Conservation (phyloP, 1,140 invertebrate genomes). For the Mamestra configurata region DNA sequence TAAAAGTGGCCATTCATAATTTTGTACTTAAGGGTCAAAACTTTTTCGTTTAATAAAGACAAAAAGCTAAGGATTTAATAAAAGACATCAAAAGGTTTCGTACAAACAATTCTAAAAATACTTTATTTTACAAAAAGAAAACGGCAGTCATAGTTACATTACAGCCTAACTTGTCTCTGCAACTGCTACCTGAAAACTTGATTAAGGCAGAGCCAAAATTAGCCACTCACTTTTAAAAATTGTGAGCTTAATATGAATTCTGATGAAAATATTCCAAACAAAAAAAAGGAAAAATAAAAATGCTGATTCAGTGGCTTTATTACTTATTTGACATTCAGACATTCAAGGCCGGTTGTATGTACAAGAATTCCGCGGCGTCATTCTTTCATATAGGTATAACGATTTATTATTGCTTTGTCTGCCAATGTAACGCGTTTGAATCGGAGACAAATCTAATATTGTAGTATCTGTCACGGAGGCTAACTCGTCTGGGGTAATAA, state of each 20-base stretch:
- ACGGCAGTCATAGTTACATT: not conserved
- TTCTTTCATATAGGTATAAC: constrained; percentile 4
- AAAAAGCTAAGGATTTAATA: not conserved
- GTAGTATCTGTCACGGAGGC: not conserved
- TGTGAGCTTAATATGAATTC: not conserved
- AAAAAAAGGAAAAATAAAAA: constrained; percentile 25
- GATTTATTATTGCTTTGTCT: constrained; percentile 27
- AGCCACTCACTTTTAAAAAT: not conserved
- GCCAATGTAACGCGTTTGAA: not conserved
- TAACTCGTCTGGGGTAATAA: not conserved
- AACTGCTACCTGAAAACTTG: not conserved
- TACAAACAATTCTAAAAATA: not conserved
- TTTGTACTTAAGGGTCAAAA: too few species aligned
- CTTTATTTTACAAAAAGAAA: not conserved
- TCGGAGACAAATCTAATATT: constrained; percentile 22
- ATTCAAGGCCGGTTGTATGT: constrained; percentile 2
- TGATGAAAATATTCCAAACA: constrained; percentile 18
- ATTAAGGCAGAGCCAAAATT: constrained; percentile 4
- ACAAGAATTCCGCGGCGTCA: constrained; percentile 4
- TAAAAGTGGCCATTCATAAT: not conserved
- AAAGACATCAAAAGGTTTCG: not conserved
- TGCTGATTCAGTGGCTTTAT: constrained; percentile 38
- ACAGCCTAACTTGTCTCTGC: not conserved
- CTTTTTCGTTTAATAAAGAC: not conserved
- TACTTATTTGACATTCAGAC: constrained; percentile 33